phyloP scores from a whole-genome alignment of 2,797 vertebrate species.

The Sebastes reedi region DNA sequence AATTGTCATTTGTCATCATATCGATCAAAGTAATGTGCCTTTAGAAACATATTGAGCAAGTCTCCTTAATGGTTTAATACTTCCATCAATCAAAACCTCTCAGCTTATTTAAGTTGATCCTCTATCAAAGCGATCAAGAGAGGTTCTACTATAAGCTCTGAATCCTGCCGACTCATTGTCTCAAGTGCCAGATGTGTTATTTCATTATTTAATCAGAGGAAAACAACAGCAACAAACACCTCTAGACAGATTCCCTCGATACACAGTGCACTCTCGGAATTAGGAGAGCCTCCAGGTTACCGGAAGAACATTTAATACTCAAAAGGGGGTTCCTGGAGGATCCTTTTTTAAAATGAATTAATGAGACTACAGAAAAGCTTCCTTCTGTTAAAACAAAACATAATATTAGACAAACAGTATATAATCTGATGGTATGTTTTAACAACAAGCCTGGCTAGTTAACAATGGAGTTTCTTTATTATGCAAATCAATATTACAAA shows the following conservation, averaged over 20 bases:
- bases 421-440: no score
- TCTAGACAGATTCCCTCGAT: not conserved
- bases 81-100: not conserved
- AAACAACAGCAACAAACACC: not conserved
- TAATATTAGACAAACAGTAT: no score
- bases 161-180: not conserved
- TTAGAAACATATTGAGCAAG: not conserved
- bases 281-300: no score
- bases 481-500: no score
- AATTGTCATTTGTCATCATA: not conserved
- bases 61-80: not conserved
- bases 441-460: no score
- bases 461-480: no score
- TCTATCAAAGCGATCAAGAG: not conserved
- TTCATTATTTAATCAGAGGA: not conserved
- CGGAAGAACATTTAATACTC: no score
- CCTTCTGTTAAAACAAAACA: no score
- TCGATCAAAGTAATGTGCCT: not conserved
- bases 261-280: no score
- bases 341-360: no score
- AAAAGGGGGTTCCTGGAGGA: no score
- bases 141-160: not conserved
- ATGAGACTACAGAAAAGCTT: rapidly evolving
- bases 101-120: not conserved
- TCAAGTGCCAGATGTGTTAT: not conserved